Evolutionary conservation across 1,140 invertebrate species (phyloP), one percentile per base, ranked within the genome.

Genomic region (Anoplophora glabripennis): DNA sequence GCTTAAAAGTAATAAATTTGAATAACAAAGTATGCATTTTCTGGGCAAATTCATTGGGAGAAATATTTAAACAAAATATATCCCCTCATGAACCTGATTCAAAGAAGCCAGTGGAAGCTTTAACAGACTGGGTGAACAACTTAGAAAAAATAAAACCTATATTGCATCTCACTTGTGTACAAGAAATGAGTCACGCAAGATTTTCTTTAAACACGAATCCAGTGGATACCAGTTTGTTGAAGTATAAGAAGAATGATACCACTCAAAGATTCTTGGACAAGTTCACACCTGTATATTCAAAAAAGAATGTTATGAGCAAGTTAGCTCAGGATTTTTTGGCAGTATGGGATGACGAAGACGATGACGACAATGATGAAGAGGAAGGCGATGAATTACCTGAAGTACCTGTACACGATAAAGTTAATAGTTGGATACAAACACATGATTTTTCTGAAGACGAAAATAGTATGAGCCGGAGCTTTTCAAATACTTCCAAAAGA

Each of bases 41-140:
- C 21, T 28, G 38, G 11, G n/a, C 40, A 4, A 54, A 54, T 15
- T 42, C 38, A 44, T 15, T 54, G 3, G 52, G 52, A 12, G 52
- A 54, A 45, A 54, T 54, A 42, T 54, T 54, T 42, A 33, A 54
- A 33, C 52, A 54, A 42, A 44, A n/a, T 8, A 41, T 54, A 33
- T 54, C n/a, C 12, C 18, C 42, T 17, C n/a, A 33, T 33, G n/a
- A 54, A 44, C 33, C 12, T 28, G 52, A 44, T 33, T 15, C 10
- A 7, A 8, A 54, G 7, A 28, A 18, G 14, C 21, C 52, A 4
- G 21, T 42, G 7, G 8, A 4, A 1, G 15, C 8, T 18, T 40
- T 54, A 14, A 28, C 9, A 8, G 52, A 54, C 7, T 54, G 52
- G 52, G 12, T 12, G 11, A 35, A 44, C 7, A 28, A 5, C 11